A percentile compares a stretch with the other conserved stretches of the same genome.
Evolutionary conservation across 2,888 invertebrate species (phyloP).

Genomic region (Oithona nana): DNA sequence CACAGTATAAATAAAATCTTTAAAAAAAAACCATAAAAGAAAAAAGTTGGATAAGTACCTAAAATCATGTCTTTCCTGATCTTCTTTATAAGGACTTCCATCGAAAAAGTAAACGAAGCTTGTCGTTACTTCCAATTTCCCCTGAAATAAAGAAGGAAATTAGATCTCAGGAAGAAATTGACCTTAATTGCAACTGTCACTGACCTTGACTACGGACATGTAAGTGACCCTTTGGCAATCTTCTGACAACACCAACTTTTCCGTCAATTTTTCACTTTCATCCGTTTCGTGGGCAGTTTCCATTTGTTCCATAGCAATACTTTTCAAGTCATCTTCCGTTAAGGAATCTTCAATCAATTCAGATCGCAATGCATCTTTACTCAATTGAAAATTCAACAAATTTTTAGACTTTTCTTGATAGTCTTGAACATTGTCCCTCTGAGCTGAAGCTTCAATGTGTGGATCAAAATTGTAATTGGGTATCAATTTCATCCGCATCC

Average conservation of each 20-base stretch:
- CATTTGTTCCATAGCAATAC: conserved; percentile 7
- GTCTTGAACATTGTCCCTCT: conserved; percentile 35
- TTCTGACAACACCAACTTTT: conserved; percentile 39
- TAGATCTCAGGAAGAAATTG: not conserved
- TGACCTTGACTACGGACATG: conserved; percentile 39
- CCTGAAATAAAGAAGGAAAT: not conserved
- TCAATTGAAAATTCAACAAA: conserved; percentile 15
- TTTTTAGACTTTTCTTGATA: not conserved
- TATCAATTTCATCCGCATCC: conserved; percentile 41
- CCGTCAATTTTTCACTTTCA: conserved; percentile 28
- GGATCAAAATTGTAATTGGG: conserved; percentile 37
- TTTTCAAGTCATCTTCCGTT: conserved; percentile 32
- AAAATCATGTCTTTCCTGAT: conserved; percentile 33
- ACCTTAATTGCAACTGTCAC: no score
- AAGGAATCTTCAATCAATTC: conserved; percentile 25
- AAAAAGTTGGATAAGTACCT: no score
- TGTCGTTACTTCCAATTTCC: conserved; percentile 41
- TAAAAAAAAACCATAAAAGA: conserved; percentile 12
- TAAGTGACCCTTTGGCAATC: conserved; percentile 42
- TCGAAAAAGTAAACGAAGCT: conserved; percentile 40
- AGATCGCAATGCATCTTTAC: conserved; percentile 16
- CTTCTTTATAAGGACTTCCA: conserved; percentile 34
- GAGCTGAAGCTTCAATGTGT: conserved; percentile 39
- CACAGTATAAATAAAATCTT: not conserved
- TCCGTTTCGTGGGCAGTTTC: not conserved